These are phyloP conservation scores for Ormyrus thymus DNA, from an alignment of 2,888 invertebrate species.

Conservation along the genomic window DNA sequence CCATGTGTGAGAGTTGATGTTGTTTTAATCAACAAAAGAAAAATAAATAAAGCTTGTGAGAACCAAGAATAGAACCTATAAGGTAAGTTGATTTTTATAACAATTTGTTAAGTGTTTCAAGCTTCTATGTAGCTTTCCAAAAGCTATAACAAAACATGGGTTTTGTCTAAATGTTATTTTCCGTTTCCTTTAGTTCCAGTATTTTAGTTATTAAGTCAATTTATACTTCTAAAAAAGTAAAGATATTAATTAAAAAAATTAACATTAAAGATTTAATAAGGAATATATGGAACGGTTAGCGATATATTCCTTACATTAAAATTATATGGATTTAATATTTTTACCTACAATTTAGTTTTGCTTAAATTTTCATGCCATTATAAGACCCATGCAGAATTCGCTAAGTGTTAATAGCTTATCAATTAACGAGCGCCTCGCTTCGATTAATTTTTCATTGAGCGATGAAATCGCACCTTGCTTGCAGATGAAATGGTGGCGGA, in stretches of 20 bases:
- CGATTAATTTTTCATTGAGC: constrained; percentile 36
- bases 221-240: too few relatives aligned
- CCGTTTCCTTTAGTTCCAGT: not conserved
- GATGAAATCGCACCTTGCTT: constrained; percentile 67
- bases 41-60: constrained; percentile 12
- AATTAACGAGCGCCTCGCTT: constrained; percentile 9
- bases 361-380: constrained; percentile 2
- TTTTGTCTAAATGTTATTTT: not conserved
- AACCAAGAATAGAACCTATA: not conserved
- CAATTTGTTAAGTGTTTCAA: constrained; percentile 41
- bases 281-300: not conserved
- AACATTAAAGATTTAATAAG: too few relatives aligned
- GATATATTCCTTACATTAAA: not conserved
- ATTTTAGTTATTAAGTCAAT: not conserved
- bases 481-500: constrained; percentile 90
- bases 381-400: constrained; percentile 36
- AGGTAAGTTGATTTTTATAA: constrained; percentile 5
- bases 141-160: constrained; percentile 12
- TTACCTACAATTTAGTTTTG: not conserved
- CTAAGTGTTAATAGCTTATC: not conserved
- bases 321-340: not conserved
- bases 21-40: constrained; percentile 5
- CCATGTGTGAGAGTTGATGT: constrained; percentile 17
- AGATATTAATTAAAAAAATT: too few relatives aligned
- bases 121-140: constrained; percentile 14